Percentiles rank a stretch among this genome's conserved stretches.
Evolutionary conservation across 2,113 vertebrate genomes (phyloP).

Genomic region (Sander lucioperca): DNA sequence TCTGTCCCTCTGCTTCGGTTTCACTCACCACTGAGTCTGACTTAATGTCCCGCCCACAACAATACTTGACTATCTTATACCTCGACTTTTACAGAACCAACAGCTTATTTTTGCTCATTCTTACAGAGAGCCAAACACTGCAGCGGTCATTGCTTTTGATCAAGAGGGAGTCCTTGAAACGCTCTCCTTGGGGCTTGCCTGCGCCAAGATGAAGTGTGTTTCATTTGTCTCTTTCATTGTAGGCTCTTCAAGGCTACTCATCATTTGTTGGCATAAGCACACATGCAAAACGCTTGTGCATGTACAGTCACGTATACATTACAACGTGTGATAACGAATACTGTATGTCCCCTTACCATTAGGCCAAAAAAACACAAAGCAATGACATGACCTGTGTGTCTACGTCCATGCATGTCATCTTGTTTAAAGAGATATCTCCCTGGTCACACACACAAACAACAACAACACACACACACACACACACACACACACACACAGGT

Average conservation of each 20-base stretch:
- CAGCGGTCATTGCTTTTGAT: slow-evolving; percentile 46
- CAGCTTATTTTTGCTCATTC: slow-evolving; percentile 5
- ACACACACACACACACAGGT: too few relatives aligned
- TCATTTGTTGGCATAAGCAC: slow-evolving; percentile 4
- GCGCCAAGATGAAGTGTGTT: slow-evolving; percentile 41
- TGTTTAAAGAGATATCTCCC: neutral
- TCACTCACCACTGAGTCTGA: too few relatives aligned
- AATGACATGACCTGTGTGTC: neutral
- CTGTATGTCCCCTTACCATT: neutral
- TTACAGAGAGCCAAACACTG: slow-evolving; percentile 16
- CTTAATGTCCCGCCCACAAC: too few relatives aligned
- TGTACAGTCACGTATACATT: neutral
- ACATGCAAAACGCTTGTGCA: neutral
- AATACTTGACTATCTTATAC: too few relatives aligned
- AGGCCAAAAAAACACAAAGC: neutral
- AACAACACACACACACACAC: too few relatives aligned
- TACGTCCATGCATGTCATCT: slow-evolving; percentile 10
- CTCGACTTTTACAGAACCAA: too few relatives aligned
- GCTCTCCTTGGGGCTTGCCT: slow-evolving; percentile 25
- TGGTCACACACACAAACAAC: neutral
- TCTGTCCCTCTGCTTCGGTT: too few relatives aligned
- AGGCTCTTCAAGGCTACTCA: slow-evolving; percentile 21
- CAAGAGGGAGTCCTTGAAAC: slow-evolving; percentile 56
- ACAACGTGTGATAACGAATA: neutral
- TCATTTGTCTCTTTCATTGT: slow-evolving; percentile 50